Evolutionary conservation across 1,140 invertebrate species (phyloP).

Genomic region (Lanistes nyassanus): DNA sequence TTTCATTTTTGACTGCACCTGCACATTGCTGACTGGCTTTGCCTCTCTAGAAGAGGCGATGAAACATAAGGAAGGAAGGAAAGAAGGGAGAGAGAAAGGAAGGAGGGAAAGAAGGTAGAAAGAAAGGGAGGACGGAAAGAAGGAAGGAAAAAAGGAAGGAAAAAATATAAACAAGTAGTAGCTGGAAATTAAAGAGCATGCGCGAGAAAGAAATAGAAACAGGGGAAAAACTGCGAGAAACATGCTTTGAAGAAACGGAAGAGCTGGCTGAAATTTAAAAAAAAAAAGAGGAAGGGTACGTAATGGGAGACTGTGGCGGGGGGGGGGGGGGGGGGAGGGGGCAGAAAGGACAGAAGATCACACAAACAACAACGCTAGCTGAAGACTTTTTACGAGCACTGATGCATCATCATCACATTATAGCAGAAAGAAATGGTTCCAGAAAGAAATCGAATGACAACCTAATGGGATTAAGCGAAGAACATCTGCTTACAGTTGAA

Average conservation of each 20-base stretch:
- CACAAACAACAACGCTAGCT: too few species aligned
- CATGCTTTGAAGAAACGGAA: background rate
- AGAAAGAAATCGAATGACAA: too few species aligned
- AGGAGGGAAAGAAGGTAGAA: background rate
- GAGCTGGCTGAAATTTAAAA: background rate
- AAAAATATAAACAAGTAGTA: background rate
- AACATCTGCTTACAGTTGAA: too few species aligned
- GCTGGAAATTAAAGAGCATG: background rate
- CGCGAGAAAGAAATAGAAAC: slow-evolving; percentile 1
- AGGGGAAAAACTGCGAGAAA: background rate
- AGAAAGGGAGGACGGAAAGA: background rate
- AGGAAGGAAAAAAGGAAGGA: background rate
- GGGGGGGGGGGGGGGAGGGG: background rate
- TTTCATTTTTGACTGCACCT: too few species aligned
- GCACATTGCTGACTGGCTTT: too few species aligned
- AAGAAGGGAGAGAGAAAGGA: slow-evolving; percentile 6
- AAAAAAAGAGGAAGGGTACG: background rate
- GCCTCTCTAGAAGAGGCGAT: too few species aligned
- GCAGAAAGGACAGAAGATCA: background rate
- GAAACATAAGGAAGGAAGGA: too few species aligned
- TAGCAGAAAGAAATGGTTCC: too few species aligned
- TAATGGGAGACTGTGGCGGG: background rate
- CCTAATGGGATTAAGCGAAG: too few species aligned
- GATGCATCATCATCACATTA: too few species aligned
- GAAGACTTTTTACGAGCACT: too few species aligned